Base-by-base conservation (phyloP, 2,797 vertebrate species). In the Cetoscarus ocellatus region DNA sequence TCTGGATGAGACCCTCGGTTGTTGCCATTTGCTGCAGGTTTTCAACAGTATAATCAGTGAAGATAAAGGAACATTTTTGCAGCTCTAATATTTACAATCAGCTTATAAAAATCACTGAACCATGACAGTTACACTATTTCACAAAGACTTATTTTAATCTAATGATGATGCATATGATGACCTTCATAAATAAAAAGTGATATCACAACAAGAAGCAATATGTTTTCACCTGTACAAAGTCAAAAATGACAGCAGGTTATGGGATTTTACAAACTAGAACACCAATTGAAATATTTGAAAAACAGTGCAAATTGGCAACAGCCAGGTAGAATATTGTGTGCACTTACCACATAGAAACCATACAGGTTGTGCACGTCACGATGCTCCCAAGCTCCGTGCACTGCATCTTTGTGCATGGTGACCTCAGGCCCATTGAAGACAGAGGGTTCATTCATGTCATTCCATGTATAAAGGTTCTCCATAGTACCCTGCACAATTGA, bases 361-460 rank as follows among this genome's bases (percentile, higher is more conserved):
- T 98, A 98, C 12, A 98, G 70, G 82, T 99, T 99, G 91, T 99
- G 97, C 8, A 99, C 7, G 0, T 99, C 97, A 0, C 97, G 93
- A 83, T 98, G 95, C 83, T 98, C 97, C 97, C 97, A 98, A 66
- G 85, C 91, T 0, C 95, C 96, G 8, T 97, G 96, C 77, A 92
- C 14, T 0, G 96, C 95, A 0, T 98, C 97, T 86, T 99, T 99
- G 90, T 96, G 96, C 97, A 98, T 97, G 8, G 97, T 98, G 75
- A 98, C 96, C 92, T 98, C 97, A 0, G 97, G 97, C 11, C 97
- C 97, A 0, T 96, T 98, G 80, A 98, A 98, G 45, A 98, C 96
- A 0, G 97, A 98, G 0, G 97, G 97, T 73, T 98, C 97, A 0
- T 98, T 99, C 97, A 99, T 98, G 84, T 99, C 97, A 0, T 99